A percentile compares a stretch with the other conserved stretches of the same genome.
Evolutionary conservation across 2,888 invertebrate species (phyloP).

Genomic region (Acheta domesticus): DNA sequence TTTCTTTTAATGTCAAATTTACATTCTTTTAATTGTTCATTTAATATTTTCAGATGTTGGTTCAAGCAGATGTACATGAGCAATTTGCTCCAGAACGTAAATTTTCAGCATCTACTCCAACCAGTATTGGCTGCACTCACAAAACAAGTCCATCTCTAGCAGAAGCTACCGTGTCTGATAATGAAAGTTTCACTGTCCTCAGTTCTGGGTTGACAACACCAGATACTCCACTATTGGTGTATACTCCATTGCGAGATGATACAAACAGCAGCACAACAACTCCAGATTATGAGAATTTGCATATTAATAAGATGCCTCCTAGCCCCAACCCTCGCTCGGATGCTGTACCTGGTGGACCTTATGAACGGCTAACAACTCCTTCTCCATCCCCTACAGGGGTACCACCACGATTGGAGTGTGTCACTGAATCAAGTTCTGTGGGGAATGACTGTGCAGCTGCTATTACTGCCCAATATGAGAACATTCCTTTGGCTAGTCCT

Average conservation of each 20-base stretch:
- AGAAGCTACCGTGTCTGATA: conserved; percentile 43
- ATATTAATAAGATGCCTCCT: conserved; percentile 22
- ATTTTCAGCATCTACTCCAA: background rate
- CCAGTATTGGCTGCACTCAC: background rate
- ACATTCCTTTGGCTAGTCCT: conserved; percentile 20
- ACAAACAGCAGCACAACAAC: conserved; percentile 31
- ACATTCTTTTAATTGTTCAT: too few relatives aligned
- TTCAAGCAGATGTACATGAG: conserved; percentile 49
- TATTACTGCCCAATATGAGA: conserved; percentile 19
- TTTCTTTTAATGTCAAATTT: background rate
- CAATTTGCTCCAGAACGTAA: conserved; percentile 20
- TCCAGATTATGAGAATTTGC: conserved; percentile 36
- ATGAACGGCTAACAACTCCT: background rate
- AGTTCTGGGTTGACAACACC: conserved; percentile 41
- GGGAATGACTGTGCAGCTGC: background rate
- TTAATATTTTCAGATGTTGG: conserved; percentile 45
- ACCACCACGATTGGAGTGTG: background rate
- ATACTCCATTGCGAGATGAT: conserved; percentile 37
- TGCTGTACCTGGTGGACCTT: background rate
- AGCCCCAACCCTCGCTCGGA: conserved; percentile 21
- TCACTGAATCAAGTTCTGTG: background rate
- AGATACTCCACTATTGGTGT: conserved; percentile 39
- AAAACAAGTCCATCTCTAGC: conserved; percentile 40
- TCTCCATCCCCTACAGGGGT: conserved; percentile 1
- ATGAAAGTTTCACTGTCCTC: conserved; percentile 41